Percentiles rank a stretch among this genome's conserved stretches.
Evolutionary conservation across 2,888 invertebrate genomes (phyloP).

Genomic region (Smittia sp.): DNA sequence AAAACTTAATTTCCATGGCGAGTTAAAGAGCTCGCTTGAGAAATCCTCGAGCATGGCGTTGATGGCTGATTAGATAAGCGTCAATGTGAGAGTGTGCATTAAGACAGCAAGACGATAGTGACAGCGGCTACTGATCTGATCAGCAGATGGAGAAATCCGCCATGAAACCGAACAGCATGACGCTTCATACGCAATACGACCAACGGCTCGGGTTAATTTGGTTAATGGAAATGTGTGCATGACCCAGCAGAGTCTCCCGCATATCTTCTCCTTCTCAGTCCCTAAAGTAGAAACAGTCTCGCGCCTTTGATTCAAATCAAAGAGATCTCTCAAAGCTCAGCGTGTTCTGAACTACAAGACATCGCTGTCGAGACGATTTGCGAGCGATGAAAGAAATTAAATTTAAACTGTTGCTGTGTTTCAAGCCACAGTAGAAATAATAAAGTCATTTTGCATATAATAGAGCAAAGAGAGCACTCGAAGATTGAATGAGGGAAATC

Average conservation of each 20-base stretch:
- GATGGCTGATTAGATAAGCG: slow-evolving; percentile 41
- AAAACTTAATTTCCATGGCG: slow-evolving; percentile 41
- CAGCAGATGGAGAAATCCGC: slow-evolving; percentile 24
- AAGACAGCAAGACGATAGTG: slow-evolving; percentile 2
- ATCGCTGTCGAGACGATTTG: not conserved
- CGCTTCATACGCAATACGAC: slow-evolving; percentile 10
- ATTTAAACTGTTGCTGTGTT: not conserved
- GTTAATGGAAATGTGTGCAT: not conserved
- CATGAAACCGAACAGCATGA: slow-evolving; percentile 35
- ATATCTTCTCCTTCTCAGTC: not conserved
- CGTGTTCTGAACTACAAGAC: not conserved
- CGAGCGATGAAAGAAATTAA: not conserved
- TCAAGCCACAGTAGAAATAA: slow-evolving; percentile 27
- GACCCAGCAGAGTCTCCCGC: not conserved
- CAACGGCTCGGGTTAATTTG: slow-evolving; percentile 2
- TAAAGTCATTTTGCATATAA: slow-evolving; percentile 41
- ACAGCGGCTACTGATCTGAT: slow-evolving; percentile 34
- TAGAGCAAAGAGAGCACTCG: slow-evolving; percentile 35
- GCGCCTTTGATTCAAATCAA: not conserved
- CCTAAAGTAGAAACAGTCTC: too few relatives aligned
- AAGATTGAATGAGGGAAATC: slow-evolving; percentile 24
- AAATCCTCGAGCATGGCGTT: slow-evolving; percentile 4
- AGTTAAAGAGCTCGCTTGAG: not conserved
- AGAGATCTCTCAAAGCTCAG: not conserved
- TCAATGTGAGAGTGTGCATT: not conserved